Evolutionary conservation across 2,888 invertebrate genomes (phyloP).

Genomic region (Caenorhabditis afra): DNA sequence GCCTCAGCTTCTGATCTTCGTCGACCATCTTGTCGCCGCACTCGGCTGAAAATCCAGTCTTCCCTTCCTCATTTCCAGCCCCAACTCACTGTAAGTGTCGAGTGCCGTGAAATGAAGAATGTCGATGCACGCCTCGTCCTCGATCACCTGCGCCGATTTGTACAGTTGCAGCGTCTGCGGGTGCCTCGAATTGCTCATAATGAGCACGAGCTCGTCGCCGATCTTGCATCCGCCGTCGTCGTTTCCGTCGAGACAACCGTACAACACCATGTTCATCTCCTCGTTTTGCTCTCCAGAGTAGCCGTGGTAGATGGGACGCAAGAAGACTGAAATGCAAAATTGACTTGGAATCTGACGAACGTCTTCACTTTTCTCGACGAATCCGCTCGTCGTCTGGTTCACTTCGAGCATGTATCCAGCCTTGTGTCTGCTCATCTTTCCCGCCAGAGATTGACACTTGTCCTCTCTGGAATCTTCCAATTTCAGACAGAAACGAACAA

Average conservation of each 20-base stretch:
- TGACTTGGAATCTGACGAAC: background rate
- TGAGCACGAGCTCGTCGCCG: constrained; percentile 65
- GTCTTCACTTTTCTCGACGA: constrained; percentile 41
- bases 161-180: constrained; percentile 73
- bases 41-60: constrained; percentile 54
- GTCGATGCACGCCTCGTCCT: constrained; percentile 71
- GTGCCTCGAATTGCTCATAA: constrained; percentile 72
- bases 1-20: constrained; percentile 72
- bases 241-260: constrained; percentile 63
- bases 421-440: constrained; percentile 56
- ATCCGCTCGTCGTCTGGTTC: constrained; percentile 20
- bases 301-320: constrained; percentile 70
- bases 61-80: background rate
- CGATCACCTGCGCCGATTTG: constrained; percentile 72
- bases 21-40: constrained; percentile 71
- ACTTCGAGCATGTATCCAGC: constrained; percentile 64
- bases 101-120: constrained; percentile 68
- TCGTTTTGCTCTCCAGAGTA: constrained; percentile 72
- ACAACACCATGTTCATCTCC: constrained; percentile 72
- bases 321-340: constrained; percentile 54
- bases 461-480: constrained; percentile 52
- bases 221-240: constrained; percentile 62
- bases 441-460: constrained; percentile 55
- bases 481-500: too few species aligned
- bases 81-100: constrained; percentile 66